Percentiles rank a stretch among this genome's conserved stretches.
These are phyloP conservation scores for Xenopus tropicalis DNA, from an alignment of 2,113 vertebrate genomes.

Conservation along the genomic window DNA sequence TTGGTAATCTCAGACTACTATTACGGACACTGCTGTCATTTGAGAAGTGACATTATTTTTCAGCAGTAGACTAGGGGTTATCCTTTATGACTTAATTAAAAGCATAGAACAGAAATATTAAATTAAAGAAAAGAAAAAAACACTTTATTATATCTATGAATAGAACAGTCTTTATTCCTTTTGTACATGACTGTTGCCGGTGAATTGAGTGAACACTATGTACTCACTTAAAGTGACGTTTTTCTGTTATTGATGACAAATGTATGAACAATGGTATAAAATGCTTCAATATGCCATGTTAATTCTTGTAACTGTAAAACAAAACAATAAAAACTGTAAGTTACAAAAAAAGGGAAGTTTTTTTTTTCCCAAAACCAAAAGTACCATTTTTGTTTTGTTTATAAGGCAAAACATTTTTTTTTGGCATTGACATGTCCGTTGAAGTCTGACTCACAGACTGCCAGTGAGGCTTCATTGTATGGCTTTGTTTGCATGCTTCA, in stretches of 20 bases:
- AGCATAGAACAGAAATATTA: constrained; percentile 1
- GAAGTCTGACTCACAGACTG: neutral
- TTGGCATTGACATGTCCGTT: neutral
- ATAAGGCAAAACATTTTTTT: no score
- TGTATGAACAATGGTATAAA: no score
- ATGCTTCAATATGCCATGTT: no score
- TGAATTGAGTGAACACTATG: neutral
- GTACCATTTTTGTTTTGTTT: no score
- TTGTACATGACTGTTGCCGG: neutral
- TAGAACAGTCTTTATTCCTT: neutral
- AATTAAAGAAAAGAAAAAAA: constrained; percentile 15
- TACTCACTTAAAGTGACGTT: no score
- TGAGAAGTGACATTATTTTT: constrained; percentile 11
- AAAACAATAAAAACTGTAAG: no score
- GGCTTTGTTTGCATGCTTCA: neutral
- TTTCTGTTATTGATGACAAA: no score
- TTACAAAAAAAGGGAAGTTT: no score
- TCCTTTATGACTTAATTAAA: constrained; percentile 18
- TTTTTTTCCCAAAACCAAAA: no score
- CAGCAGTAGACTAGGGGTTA: constrained; percentile 15
- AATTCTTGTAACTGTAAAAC: no score
- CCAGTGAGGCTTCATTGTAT: neutral
- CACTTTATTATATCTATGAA: constrained; percentile 4
- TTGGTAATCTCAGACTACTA: constrained; percentile 1
- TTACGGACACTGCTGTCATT: constrained; percentile 8